Base-by-base conservation (phyloP, 2,888 invertebrate species). In the Horisme vitalbata region DNA sequence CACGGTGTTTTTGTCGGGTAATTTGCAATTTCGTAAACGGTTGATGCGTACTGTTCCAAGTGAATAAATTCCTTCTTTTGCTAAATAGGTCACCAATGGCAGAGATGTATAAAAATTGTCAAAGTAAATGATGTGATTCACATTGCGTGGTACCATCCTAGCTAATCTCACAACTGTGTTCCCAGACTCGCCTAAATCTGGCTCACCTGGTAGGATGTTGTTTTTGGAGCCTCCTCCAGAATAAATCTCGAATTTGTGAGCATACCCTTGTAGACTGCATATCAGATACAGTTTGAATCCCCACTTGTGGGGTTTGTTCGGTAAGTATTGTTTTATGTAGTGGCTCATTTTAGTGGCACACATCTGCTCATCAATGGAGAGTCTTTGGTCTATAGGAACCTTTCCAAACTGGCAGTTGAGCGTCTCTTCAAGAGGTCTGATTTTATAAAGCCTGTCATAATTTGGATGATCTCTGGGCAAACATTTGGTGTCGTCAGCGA, bases 161-260 rank as follows among this genome's bases (percentile, higher is more conserved):
- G 59, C 51, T 48, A 70, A 52, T 30, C 66, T 53, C 24, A 70
- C 41, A 13, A 68, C 68, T 41, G 59, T 61, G 51, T 69, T n/a
- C n/a, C n/a, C n/a, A n/a, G n/a, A n/a, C n/a, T n/a, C n/a, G n/a
- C n/a, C n/a, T n/a, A n/a, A n/a, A n/a, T 67, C 59, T 53, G 63
- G 65, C 49, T 69, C 65, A 57, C 45, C 59, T 4, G 15, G 15
- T 52, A 59, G 52, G 34, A 47, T 49, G 38, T 49, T 44, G 49
- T 51, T 60, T 59, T 65, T 55, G 41, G 41, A 52, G 57, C 63
- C 63, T 13, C 57, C 54, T 55, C 67, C 65, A 55, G 23, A 34
- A 9, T 34, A 33, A n/a, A 30, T 39, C 11, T 12, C 13, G 12
- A 39, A 39, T n/a, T 9, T 31, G 13, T 39, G 23, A 6, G 44